Evolutionary conservation across 2,113 vertebrate species (phyloP).

Genomic region (Oplegnathus fasciatus): DNA sequence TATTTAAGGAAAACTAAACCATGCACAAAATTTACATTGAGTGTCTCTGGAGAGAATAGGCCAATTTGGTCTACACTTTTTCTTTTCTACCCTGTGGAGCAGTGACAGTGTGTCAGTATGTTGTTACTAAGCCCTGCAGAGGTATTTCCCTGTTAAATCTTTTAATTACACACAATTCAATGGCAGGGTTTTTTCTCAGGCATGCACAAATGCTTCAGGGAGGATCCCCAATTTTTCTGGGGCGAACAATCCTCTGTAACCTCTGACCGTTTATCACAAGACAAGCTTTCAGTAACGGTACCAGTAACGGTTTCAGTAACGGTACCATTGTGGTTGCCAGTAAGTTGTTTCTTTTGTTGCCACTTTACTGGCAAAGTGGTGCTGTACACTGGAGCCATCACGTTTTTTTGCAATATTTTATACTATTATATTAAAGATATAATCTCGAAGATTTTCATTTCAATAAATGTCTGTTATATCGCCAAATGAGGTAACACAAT

Average conservation of each 20-base stretch:
- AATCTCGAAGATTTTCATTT: no score
- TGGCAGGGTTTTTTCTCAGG: background rate
- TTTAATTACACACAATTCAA: background rate
- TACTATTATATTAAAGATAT: no score
- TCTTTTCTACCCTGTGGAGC: background rate
- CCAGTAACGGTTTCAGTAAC: no score
- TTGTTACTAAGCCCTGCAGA: constrained; percentile 16
- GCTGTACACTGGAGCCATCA: no score
- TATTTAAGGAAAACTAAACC: background rate
- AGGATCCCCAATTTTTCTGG: background rate
- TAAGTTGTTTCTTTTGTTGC: no score
- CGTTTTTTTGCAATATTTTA: no score
- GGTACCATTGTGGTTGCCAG: no score
- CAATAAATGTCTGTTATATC: no score
- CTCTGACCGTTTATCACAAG: no score
- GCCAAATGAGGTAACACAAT: no score
- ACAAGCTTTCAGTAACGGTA: no score
- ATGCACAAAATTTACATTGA: background rate
- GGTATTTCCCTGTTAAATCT: background rate
- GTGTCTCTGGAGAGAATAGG: background rate
- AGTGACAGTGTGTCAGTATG: background rate
- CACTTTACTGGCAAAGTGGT: no score
- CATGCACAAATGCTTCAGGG: background rate
- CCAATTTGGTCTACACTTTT: background rate
- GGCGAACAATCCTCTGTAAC: background rate